Percentiles rank a stretch among this genome's conserved stretches.
These are phyloP conservation scores for Zhengitettix transpicula DNA, from an alignment of 2,888 invertebrate genomes.

Conservation along the genomic window DNA sequence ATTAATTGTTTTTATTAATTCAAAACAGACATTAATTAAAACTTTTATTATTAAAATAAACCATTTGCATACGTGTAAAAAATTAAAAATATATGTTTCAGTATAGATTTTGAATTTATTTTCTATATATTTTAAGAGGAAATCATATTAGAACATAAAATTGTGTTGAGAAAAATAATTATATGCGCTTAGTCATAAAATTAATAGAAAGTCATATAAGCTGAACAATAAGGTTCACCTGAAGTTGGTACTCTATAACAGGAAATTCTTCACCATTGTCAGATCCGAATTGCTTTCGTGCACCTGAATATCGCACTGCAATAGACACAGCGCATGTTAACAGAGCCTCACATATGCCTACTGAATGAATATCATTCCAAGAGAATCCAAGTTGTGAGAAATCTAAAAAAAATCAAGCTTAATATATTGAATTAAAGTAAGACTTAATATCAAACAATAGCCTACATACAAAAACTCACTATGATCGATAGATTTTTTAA, in stretches of 20 bases:
- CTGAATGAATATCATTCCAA: background rate
- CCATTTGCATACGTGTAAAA: too few species aligned
- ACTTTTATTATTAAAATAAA: too few species aligned
- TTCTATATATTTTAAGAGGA: too few species aligned
- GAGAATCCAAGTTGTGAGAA: too few species aligned
- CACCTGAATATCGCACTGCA: conserved; percentile 64
- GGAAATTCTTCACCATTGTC: conserved; percentile 26
- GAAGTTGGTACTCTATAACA: conserved; percentile 35
- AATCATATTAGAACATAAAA: too few species aligned
- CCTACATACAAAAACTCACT: background rate
- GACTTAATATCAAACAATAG: background rate
- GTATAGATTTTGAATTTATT: too few species aligned
- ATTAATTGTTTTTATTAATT: too few species aligned
- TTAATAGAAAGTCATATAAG: background rate
- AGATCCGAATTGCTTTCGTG: conserved; percentile 54
- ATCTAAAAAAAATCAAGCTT: too few species aligned
- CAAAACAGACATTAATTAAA: too few species aligned
- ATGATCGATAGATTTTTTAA: conserved; percentile 20
- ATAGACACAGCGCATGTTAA: conserved; percentile 53
- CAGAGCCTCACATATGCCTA: conserved; percentile 30
- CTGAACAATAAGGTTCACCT: conserved; percentile 13
- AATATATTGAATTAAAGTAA: background rate
- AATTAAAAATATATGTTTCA: too few species aligned
- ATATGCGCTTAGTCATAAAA: conserved; percentile 6
- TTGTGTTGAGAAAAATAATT: background rate